phyloP scores from a whole-genome alignment of 2,888 invertebrate genomes.

The Melangyna quadrimaculata region DNA sequence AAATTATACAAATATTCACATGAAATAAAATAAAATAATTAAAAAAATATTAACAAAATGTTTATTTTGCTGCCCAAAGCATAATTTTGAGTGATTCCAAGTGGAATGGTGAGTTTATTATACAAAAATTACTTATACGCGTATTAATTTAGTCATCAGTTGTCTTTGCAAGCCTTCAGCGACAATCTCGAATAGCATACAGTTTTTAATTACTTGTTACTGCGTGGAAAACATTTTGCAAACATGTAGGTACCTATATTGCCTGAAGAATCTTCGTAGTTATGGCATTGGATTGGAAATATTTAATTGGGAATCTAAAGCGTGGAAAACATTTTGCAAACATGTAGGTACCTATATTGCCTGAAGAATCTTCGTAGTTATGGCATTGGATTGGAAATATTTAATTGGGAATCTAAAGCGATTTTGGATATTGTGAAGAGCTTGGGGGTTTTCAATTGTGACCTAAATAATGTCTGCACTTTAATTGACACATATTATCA shows the following conservation, averaged over 20 bases:
- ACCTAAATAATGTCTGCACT: neutral
- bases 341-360: neutral
- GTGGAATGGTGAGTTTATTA: neutral
- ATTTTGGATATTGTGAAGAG: neutral
- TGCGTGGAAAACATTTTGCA: neutral
- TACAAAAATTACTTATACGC: neutral
- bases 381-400: neutral
- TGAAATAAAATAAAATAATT: neutral
- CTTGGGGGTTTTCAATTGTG: neutral
- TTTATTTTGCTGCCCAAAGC: neutral
- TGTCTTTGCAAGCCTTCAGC: neutral
- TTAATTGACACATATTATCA: neutral
- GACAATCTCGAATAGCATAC: neutral
- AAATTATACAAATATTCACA: neutral
- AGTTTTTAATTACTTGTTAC: neutral
- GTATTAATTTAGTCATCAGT: conserved; percentile 9
- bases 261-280: neutral
- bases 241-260: neutral
- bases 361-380: neutral
- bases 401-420: neutral
- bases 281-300: neutral
- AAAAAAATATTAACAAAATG: neutral
- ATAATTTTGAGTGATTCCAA: neutral
- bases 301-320: neutral
- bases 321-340: conserved; percentile 7